phyloP scores from a whole-genome alignment of 2,113 vertebrate species.

The Carassius auratus region DNA sequence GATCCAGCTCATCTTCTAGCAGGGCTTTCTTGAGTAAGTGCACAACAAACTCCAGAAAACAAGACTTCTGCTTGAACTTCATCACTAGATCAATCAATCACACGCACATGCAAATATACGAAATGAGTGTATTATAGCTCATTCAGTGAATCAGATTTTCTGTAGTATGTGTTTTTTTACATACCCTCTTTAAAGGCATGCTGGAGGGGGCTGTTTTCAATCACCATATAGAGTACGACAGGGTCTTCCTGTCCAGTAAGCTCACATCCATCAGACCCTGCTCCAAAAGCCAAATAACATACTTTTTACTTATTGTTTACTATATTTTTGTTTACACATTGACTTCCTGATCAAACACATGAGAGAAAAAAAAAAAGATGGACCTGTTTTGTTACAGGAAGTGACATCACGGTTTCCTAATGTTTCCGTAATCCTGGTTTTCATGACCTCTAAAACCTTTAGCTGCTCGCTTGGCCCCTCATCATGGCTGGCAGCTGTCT shows the following conservation, averaged over 20 bases:
- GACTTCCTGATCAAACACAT: neutral
- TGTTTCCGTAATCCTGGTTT: constrained; percentile 70
- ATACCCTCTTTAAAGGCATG: constrained; percentile 80
- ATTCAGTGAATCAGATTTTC: neutral
- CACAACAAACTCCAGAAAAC: constrained; percentile 86
- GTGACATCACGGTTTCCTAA: constrained; percentile 23
- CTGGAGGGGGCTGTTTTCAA: constrained; percentile 77
- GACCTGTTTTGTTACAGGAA: constrained; percentile 43
- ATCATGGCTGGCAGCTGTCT: constrained; percentile 10
- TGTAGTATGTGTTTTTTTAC: neutral
- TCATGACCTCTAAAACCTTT: constrained; percentile 74
- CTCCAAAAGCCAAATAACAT: neutral
- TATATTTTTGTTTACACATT: neutral
- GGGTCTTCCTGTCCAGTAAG: constrained; percentile 79
- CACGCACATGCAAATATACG: constrained; percentile 44
- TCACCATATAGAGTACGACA: constrained; percentile 76
- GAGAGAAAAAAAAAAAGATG: neutral
- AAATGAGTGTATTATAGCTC: constrained; percentile 12
- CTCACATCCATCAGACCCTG: constrained; percentile 52
- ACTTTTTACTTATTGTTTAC: neutral
- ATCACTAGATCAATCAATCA: constrained; percentile 76
- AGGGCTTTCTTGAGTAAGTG: constrained; percentile 82
- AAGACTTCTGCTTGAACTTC: constrained; percentile 78
- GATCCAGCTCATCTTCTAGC: constrained; percentile 79
- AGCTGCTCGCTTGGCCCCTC: constrained; percentile 79